Evolutionary conservation across 2,113 vertebrate genomes (phyloP).

Genomic region (Varanus komodoensis): DNA sequence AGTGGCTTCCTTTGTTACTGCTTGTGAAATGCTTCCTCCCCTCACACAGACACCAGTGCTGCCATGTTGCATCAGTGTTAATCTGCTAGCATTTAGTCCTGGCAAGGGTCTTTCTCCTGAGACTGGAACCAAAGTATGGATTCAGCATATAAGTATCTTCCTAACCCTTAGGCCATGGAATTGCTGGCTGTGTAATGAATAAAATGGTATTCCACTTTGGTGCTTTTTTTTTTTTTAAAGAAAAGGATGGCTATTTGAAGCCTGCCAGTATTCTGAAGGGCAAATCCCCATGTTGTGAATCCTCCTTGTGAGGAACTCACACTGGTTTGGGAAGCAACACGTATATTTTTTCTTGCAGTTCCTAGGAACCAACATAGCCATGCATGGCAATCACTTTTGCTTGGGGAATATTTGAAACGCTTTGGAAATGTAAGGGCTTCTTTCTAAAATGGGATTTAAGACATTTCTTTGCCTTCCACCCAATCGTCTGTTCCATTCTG

Average conservation of each 20-base stretch:
- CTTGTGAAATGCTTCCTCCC: neutral
- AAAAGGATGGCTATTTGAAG: neutral
- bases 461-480: neutral
- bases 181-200: neutral
- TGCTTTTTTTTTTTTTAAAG: neutral
- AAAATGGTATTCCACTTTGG: neutral
- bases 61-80: neutral
- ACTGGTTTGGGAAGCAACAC: neutral
- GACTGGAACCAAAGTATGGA: neutral
- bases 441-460: neutral
- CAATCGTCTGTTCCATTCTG: neutral
- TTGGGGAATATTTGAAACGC: neutral
- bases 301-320: neutral
- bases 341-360: neutral
- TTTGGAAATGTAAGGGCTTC: neutral
- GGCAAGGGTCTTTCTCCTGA: neutral
- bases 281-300: neutral
- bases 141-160: neutral
- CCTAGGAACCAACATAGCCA: neutral
- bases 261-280: neutral
- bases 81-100: neutral
- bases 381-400: neutral
- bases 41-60: neutral
- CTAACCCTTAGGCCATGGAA: neutral
- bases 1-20: neutral